Evolutionary conservation across 2,113 vertebrate genomes (phyloP), one percentile per base, ranked within the genome.

Genomic region (Progne subis): DNA sequence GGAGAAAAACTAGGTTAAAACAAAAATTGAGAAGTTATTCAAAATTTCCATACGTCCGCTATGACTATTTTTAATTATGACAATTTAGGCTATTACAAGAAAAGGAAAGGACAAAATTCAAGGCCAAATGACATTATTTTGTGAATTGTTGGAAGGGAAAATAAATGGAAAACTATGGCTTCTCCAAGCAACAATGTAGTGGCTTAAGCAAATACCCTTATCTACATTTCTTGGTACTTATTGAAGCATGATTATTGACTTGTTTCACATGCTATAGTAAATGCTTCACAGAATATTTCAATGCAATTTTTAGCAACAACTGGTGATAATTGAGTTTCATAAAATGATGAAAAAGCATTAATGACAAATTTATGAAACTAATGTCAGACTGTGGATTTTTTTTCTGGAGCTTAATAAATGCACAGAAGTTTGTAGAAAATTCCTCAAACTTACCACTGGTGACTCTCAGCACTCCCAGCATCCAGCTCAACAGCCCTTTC

Each of bases 401-500:
- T 60, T 61, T 24, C 23, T 23, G 61, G 21, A 23, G 41, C 82
- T 70, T 53, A 50, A 78, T 52, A 78, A 84, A 88, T 28, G 65
- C 6, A 74, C 7, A 15, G 9, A 90, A 63, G 21, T 47, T 82
- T 28, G 20, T 26, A 75, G 88, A 95, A 95, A 71, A 9, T 57
- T 76, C 59, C 59, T 53, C 41, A 67, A 60, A 98, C 99, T 97
- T 98, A 99, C 99, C 99, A 99, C 91, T 99, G 98, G 95, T 99
- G 99, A 96, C 99, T 98, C 77, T 99, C 98, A 83, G 99, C 98
- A 97, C 98, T 99, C 50, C 34, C 87, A 5, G 98, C 98, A 88
- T 99, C 98, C 97, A 98, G 87, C 6, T 90, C 96, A 95, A 99
- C 95, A 26, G 99, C 99, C 94, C 98, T 98, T 94, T 98, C 98